Base-by-base conservation (phyloP, 2,888 invertebrate species). In the Drosophila neutralis region DNA sequence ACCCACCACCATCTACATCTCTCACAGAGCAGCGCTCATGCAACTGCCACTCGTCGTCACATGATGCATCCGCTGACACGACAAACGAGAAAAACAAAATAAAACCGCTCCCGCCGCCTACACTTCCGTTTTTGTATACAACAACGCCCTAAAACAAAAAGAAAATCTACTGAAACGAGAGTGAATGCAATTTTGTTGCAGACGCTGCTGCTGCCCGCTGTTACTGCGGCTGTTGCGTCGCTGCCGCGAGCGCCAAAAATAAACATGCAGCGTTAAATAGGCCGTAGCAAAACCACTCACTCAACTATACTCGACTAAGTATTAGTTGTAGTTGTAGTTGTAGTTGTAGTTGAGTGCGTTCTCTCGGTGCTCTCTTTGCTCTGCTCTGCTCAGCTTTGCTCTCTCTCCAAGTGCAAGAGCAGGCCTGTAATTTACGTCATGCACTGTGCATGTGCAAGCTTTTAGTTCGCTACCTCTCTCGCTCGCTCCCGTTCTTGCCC, bases 341-440 rank as follows among this genome's bases (percentile, higher is more conserved):
- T 52, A n/a, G 36, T 27, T 73, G 56, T 67, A 58, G 62, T 56
- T 59, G 72, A 53, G n/a, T 49, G 21, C 10, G 75, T 67, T 66
- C 70, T 74, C 57, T 33, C 35, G 33, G n/a, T 18, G 29, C 45
- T 21, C 42, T 56, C 73, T 54, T 36, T 73, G 29, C 42, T 35
- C 35, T 27, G 52, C 48, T 48, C 24, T 31, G 52, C 48, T 45
- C 18, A 18, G 33, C 52, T 4, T 24, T 53, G 52, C 38, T 51
- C 13, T 40, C 36, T 61, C 74, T 80, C 82, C 90, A 90, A 90
- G 86, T 90, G 86, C 90, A 90, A 86, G 90, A 89, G 90, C 90
- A 84, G 69, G 65, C 59, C 36, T 75, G 79, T 75, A 79, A 73
- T 79, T 78, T 79, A 80, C 79, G 80, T 82, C 83, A 80, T 80